These are phyloP conservation scores for Rhynchophorus ferrugineus DNA, from an alignment of 1,140 invertebrate species.

Conservation along the genomic window DNA sequence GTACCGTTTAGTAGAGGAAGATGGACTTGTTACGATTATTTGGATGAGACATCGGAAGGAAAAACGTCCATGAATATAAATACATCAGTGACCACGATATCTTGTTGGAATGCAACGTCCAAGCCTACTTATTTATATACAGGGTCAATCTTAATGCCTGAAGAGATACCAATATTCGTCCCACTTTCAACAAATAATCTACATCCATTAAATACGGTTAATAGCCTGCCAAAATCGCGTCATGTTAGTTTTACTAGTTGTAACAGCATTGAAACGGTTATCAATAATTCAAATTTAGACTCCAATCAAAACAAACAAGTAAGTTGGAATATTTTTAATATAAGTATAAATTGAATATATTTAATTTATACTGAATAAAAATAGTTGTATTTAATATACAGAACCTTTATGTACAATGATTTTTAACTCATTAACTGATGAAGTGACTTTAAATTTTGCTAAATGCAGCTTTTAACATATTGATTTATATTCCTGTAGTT, in stretches of 20 bases:
- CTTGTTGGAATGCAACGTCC: constrained; percentile 20
- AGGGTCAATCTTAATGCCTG: constrained; percentile 21
- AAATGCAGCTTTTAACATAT: too few species aligned
- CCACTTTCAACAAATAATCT: constrained; percentile 13
- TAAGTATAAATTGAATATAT: not conserved
- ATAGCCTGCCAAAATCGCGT: constrained; percentile 11
- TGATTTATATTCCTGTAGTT: too few species aligned
- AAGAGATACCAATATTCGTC: constrained; percentile 18
- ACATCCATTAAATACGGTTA: constrained; percentile 9
- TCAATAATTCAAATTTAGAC: constrained; percentile 17
- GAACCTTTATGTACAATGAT: too few species aligned
- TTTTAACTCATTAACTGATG: too few species aligned
- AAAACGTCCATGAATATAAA: not conserved
- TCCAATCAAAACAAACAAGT: constrained; percentile 20
- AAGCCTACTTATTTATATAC: constrained; percentile 22
- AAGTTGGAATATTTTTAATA: constrained; percentile 5
- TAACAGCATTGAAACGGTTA: constrained; percentile 14
- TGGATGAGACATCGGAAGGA: constrained; percentile 56
- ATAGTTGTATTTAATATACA: too few species aligned
- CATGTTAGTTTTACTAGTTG: constrained; percentile 15
- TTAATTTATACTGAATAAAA: too few species aligned
- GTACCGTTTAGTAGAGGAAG: constrained; percentile 88
- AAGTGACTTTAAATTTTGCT: too few species aligned
- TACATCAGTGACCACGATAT: constrained; percentile 1
- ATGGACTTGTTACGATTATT: constrained; percentile 94